These are phyloP conservation scores for Ambastaia sidthimunki DNA, from an alignment of 2,797 vertebrate species.

Conservation along the genomic window DNA sequence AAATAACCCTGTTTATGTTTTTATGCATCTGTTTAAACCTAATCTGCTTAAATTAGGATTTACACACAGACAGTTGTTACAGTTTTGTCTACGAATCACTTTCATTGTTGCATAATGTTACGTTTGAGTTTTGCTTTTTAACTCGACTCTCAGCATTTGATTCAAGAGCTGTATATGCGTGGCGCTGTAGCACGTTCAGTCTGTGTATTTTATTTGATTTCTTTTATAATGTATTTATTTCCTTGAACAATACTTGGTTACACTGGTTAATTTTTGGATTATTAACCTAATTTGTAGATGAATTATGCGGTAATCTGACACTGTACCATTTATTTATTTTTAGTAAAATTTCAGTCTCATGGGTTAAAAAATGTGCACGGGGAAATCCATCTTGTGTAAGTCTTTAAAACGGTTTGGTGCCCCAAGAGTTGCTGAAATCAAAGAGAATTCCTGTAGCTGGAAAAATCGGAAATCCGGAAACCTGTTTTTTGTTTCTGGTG, in stretches of 20 bases:
- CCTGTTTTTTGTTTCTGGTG: conserved; percentile 24
- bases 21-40: background rate
- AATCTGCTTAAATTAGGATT: background rate
- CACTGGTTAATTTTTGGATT: conserved; percentile 45
- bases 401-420: background rate
- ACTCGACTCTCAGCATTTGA: background rate
- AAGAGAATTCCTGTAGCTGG: conserved; percentile 1
- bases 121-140: conserved; percentile 6
- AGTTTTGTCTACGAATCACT: background rate
- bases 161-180: background rate
- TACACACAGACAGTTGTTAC: background rate
- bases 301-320: conserved; percentile 12
- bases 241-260: conserved; percentile 20
- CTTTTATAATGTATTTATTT: conserved; percentile 48
- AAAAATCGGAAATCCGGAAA: conserved; percentile 22
- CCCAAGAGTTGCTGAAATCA: background rate
- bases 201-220: conserved; percentile 20
- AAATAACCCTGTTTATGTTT: conserved; percentile 9
- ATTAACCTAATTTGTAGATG: background rate
- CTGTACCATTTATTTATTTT: conserved; percentile 46
- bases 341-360: conserved; percentile 5
- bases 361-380: conserved; percentile 30
- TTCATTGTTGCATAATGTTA: conserved; percentile 12
- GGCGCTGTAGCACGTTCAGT: background rate
- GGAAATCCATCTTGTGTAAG: conserved; percentile 1